Conservation (phyloP, 2,113 vertebrate species). For the Centropus bengalensis region DNA sequence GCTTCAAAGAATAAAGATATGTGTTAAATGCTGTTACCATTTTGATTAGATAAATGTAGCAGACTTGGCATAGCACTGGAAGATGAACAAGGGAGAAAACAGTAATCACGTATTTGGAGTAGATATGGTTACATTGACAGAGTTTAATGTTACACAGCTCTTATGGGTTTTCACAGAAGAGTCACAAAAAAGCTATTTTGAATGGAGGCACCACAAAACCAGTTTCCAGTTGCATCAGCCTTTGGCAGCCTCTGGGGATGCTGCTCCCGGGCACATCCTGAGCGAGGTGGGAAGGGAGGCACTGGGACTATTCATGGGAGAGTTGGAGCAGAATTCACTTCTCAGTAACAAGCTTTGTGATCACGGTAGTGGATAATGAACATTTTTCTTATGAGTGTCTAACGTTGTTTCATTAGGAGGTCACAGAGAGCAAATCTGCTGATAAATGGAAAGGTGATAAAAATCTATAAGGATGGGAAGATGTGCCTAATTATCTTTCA, state of each 20-base stretch:
- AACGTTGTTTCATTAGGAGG: conserved; percentile 22
- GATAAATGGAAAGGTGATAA: conserved; percentile 53
- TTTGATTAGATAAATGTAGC: conserved; percentile 30
- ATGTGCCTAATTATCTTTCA: conserved; percentile 35
- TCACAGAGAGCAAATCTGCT: conserved; percentile 8
- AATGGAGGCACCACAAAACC: not conserved
- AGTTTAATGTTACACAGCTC: not conserved
- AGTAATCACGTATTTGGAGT: conserved; percentile 32
- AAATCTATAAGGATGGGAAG: conserved; percentile 49
- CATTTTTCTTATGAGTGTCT: conserved; percentile 28
- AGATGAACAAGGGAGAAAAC: conserved; percentile 1
- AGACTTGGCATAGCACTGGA: not conserved
- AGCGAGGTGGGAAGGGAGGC: not conserved
- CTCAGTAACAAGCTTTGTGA: conserved; percentile 42
- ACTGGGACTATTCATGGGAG: not conserved
- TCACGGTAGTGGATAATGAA: conserved; percentile 15
- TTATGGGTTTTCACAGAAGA: not conserved
- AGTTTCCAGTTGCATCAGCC: conserved; percentile 7
- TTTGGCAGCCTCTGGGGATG: not conserved
- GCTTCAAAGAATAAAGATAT: not conserved
- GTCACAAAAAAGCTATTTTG: not conserved
- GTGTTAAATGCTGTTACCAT: not conserved
- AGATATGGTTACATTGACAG: conserved; percentile 9
- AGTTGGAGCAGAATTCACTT: conserved; percentile 30
- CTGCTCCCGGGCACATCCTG: not conserved